Base-by-base conservation (phyloP, 1,140 invertebrate genomes). In the Drosophila oshimai region DNA sequence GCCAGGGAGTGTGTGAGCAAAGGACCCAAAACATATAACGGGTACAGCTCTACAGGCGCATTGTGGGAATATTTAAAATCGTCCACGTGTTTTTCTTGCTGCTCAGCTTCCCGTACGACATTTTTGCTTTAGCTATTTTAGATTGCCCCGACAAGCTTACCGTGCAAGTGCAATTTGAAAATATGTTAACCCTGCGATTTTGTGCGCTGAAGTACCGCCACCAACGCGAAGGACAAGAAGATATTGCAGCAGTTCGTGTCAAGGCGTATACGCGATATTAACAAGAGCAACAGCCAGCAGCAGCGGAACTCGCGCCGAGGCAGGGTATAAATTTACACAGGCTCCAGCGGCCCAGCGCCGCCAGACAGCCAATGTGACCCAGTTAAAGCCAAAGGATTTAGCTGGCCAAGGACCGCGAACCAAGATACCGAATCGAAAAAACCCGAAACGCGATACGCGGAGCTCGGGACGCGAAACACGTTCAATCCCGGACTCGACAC, bases 41-140 rank as follows among this genome's bases (percentile, higher is more conserved):
- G 41, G 13, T n/a, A 33, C 39, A 49, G 61, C 61, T 64, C 57
- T 42, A 64, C 33, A 42, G 55, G 24, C 47, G 37, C 62, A 74
- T 60, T 74, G 74, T 78, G 74, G 58, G 80, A 86, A 84, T 84
- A 74, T 83, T 79, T 70, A 62, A 84, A 86, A 79, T 44, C 62
- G 61, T 61, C 72, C 71, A 84, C 70, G 58, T 69, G 62, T 61
- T 73, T 37, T 68, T 49, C 20, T 24, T 49, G 34, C n/a, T 17
- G 37, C 53, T 33, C 53, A 60, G 37, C 58, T 20, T 26, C 4
- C 53, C 37, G 34, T 62, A 62, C 54, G 53, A 65, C 42, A 65
- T 65, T 65, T 65, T 65, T 18, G 61, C 58, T 50, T 65, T 64
- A 65, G 61, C 65, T 65, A 64, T 64, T 64, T 65, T 65, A 65